Evolutionary conservation across 1,140 invertebrate genomes (phyloP), one percentile per base, ranked within the genome.

Genomic region (Oedothorax gibbosus): DNA sequence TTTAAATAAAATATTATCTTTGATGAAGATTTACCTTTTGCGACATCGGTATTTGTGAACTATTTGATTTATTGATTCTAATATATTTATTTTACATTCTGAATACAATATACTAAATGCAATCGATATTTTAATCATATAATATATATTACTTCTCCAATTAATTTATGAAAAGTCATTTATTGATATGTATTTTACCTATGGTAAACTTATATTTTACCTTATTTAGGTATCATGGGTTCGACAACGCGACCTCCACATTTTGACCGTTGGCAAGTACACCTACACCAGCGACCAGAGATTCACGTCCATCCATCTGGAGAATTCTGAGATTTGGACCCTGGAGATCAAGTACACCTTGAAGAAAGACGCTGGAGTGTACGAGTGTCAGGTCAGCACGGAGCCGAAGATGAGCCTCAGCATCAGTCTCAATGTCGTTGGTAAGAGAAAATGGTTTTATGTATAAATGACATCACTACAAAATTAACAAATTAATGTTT

Each of bases 221-320:
- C 88, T 86, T 50, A 66, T 5, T 80, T 94, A 97, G 93, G 95
- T 97, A 87, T 96, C 96, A 21, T 97, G 96, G 96, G 95, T 97
- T 85, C 92, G 96, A 54, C 95, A 96, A 89, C 92, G 95, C 53
- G 96, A 97, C 89, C 94, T 97, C 87, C 96, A 97, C 91, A 96
- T 97, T 89, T 91, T 97, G 84, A 97, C 96, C 6, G 95, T 96
- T 56, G 95, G 95, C 72, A 93, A 93, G 35, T 97, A 96, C 90
- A 97, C 96, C n/a, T 97, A 97, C 90, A 97, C 95, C n/a, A 95
- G 94, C 88, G 96, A 97, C 91, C 95, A 96, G 91, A 92, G 96
- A 86, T 97, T 97, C 92, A 94, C 95, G 91, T 95, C 95, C 51
- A 93, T 95, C 88, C 94, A 96, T 90, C 93, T 95, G 89, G 93